Evolutionary conservation across 2,888 invertebrate species (phyloP).

Genomic region (Ellobium chinense): DNA sequence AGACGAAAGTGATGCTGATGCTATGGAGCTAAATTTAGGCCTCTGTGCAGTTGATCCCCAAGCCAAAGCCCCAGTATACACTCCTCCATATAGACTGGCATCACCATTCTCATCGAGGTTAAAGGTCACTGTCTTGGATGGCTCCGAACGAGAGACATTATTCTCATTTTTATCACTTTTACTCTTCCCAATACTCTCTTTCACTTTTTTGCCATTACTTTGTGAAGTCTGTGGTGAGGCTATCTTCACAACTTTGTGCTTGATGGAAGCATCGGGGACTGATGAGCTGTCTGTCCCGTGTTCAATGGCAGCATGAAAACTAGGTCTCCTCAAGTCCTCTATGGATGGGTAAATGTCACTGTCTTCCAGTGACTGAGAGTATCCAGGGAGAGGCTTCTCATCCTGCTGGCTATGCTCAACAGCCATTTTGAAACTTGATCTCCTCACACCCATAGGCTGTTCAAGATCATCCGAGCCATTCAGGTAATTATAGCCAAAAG

Average conservation of each 20-base stretch:
- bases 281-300: not conserved
- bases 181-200: not conserved
- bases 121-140: constrained; percentile 35
- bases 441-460: constrained; percentile 7
- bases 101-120: constrained; percentile 22
- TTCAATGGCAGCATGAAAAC: constrained; percentile 48
- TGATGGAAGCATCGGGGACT: not conserved
- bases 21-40: not conserved
- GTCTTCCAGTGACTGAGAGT: not conserved
- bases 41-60: not conserved
- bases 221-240: constrained; percentile 11
- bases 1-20: not conserved
- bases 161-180: not conserved
- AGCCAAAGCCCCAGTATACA: not conserved
- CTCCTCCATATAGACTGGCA: not conserved
- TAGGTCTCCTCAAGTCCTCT: constrained; percentile 43
- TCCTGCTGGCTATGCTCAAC: constrained; percentile 55
- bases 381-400: not conserved
- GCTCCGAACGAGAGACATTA: not conserved
- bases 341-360: constrained; percentile 34
- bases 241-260: constrained; percentile 2
- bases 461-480: not conserved
- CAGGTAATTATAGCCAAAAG: not conserved
- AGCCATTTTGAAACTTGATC: constrained; percentile 57
- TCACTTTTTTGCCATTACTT: not conserved